Evolutionary conservation across 2,797 vertebrate genomes (phyloP).

Genomic region (Botia kubotai): DNA sequence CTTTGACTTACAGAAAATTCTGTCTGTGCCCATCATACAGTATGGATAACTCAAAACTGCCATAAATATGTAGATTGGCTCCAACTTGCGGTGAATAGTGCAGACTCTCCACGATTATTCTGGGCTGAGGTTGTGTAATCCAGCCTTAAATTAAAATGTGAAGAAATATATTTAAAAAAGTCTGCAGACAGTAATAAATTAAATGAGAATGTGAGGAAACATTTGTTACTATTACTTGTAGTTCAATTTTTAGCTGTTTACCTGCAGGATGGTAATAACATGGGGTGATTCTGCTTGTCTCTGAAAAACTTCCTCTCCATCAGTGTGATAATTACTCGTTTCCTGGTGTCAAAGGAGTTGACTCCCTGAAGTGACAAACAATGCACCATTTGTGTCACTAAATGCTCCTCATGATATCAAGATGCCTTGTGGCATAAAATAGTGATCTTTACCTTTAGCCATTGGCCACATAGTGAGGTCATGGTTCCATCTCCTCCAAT

Average conservation of each 20-base stretch:
- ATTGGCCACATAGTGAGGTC: slow-evolving; percentile 77
- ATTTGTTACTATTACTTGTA: background rate
- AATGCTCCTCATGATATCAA: background rate
- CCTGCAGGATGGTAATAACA: slow-evolving; percentile 90
- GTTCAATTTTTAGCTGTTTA: slow-evolving; percentile 52
- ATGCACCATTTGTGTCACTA: background rate
- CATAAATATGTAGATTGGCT: background rate
- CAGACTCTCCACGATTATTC: background rate
- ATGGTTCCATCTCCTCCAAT: slow-evolving; percentile 88
- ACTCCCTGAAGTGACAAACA: slow-evolving; percentile 75
- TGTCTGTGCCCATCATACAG: no score
- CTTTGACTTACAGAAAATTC: no score
- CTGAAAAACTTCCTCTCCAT: slow-evolving; percentile 80
- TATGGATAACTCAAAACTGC: background rate
- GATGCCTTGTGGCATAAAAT: background rate
- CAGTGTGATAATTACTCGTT: slow-evolving; percentile 77
- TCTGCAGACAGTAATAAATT: background rate
- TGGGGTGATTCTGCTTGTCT: slow-evolving; percentile 78
- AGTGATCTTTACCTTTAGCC: slow-evolving; percentile 81
- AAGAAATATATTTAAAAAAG: background rate
- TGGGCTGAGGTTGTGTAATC: background rate
- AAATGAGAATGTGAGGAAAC: no score
- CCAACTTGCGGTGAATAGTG: background rate
- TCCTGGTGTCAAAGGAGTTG: slow-evolving; percentile 88
- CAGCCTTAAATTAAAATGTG: background rate